phyloP scores from a whole-genome alignment of 1,140 invertebrate species.

The Oedothorax gibbosus region DNA sequence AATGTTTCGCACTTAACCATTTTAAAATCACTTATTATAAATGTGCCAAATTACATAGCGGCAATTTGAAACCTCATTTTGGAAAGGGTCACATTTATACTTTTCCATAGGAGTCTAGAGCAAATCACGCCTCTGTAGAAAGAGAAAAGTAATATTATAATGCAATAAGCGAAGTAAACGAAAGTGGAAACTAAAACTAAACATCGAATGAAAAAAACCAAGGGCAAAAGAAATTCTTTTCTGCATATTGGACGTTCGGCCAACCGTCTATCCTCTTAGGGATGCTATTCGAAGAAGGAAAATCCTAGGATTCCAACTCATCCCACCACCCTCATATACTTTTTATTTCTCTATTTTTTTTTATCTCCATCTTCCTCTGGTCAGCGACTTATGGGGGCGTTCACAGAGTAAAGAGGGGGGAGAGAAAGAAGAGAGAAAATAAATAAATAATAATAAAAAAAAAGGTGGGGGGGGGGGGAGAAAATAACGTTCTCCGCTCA shows the following conservation, averaged over 20 bases:
- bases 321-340: constrained; percentile 51
- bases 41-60: too few species aligned
- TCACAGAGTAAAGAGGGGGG: constrained; percentile 60
- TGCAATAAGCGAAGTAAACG: too few species aligned
- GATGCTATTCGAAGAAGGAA: constrained; percentile 58
- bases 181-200: too few species aligned
- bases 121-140: too few species aligned
- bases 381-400: constrained; percentile 61
- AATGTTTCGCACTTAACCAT: too few species aligned
- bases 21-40: too few species aligned
- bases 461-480: constrained; percentile 20
- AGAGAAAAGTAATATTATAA: too few species aligned
- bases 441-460: constrained; percentile 43
- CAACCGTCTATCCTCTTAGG: constrained; percentile 38
- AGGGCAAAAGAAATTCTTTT: constrained; percentile 25
- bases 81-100: too few species aligned
- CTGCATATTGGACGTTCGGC: constrained; percentile 56
- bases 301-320: constrained; percentile 60
- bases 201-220: not conserved
- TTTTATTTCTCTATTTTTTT: constrained; percentile 58
- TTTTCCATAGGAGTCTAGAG: too few species aligned
- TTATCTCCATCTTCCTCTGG: constrained; percentile 58
- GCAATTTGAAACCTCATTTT: too few species aligned
- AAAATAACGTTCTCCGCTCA: constrained; percentile 60
- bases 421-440: constrained; percentile 25